A percentile compares a stretch with the other conserved stretches of the same genome.
Evolutionary conservation across 2,888 invertebrate genomes (phyloP).

Genomic region (Sminthurinus aureus): DNA sequence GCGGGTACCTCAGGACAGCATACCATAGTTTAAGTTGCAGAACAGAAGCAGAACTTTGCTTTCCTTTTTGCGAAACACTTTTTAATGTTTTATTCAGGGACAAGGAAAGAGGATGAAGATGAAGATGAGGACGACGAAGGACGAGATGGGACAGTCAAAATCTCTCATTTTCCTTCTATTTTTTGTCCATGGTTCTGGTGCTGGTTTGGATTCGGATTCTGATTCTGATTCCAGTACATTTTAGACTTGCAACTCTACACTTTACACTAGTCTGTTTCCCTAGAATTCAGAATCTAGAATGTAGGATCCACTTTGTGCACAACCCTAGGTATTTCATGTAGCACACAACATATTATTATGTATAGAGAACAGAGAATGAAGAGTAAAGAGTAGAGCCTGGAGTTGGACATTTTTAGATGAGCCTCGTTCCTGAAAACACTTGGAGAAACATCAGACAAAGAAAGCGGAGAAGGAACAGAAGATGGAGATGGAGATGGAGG

Average conservation of each 20-base stretch:
- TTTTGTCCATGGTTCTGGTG: background rate
- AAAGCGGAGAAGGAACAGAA: background rate
- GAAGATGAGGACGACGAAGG: background rate
- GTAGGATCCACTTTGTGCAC: too few species aligned
- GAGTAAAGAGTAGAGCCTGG: background rate
- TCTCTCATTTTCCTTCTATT: background rate
- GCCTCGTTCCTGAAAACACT: too few species aligned
- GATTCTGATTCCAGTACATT: background rate
- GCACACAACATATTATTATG: background rate
- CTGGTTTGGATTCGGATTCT: background rate
- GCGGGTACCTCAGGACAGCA: background rate
- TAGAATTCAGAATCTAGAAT: background rate
- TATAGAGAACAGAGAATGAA: background rate
- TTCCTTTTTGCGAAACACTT: constrained; percentile 42
- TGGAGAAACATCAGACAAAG: background rate
- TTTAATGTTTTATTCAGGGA: constrained; percentile 49
- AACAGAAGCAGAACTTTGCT: constrained; percentile 31
- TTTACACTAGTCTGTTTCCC: background rate
- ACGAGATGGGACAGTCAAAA: constrained; percentile 30
- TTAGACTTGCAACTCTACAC: background rate
- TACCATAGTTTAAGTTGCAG: background rate
- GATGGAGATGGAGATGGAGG: background rate
- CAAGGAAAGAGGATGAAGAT: constrained; percentile 17
- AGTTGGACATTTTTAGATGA: too few species aligned
- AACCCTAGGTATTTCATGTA: too few species aligned